A percentile compares a stretch with the other conserved stretches of the same genome.
Conservation (phyloP, 2,888 invertebrate genomes). For the Tenthredo amoena region DNA sequence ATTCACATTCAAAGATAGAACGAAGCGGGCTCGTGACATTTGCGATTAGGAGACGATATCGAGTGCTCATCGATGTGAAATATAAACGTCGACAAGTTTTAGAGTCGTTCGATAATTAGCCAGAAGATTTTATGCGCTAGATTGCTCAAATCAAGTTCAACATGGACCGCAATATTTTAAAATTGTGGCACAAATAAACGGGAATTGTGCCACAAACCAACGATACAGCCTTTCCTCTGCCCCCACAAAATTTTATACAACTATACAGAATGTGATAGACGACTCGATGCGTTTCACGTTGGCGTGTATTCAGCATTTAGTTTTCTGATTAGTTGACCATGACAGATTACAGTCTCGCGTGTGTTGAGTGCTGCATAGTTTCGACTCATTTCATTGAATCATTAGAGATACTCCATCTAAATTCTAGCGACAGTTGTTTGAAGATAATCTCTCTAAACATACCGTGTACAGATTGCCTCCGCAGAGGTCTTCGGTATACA, state of each 20-base stretch:
- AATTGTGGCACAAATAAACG: not conserved
- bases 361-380: not conserved
- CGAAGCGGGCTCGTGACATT: not conserved
- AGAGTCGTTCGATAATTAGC: not conserved
- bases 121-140: not conserved
- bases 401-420: not conserved
- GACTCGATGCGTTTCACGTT: not conserved
- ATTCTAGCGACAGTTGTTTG: not conserved
- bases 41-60: not conserved
- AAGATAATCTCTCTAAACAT: not conserved
- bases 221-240: not conserved
- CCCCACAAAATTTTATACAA: not conserved
- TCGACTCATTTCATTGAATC: not conserved
- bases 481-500: not conserved
- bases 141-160: not conserved
- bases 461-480: not conserved
- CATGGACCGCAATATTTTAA: constrained; percentile 16
- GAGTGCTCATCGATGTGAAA: not conserved
- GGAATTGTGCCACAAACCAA: no score
- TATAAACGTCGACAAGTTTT: not conserved
- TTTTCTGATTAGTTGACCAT: constrained; percentile 12
- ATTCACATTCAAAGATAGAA: not conserved
- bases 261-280: not conserved
- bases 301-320: not conserved
- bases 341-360: not conserved